Conservation (phyloP, 35 echinoderm and acorn worm genomes). For the Hemicentrotus pulcherrimus region DNA sequence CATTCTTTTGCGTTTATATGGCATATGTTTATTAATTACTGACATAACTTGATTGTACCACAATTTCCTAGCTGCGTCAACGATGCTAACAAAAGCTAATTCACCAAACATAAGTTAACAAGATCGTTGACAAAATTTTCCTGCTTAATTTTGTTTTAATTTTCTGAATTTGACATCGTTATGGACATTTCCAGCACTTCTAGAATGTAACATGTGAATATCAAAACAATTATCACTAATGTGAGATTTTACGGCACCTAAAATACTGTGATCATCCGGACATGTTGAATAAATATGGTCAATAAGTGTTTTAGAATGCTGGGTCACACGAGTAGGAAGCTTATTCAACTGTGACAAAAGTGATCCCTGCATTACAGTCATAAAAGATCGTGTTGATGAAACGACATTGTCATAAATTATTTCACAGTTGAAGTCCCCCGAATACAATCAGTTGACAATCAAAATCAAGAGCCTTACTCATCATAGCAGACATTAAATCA, state of each 20-base stretch:
- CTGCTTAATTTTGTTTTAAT: not conserved
- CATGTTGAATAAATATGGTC: slow-evolving; percentile 21
- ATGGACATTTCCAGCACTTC: not conserved
- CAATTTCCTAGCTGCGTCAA: not conserved
- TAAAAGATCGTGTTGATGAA: not conserved
- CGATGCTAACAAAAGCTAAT: not conserved
- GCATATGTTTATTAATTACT: slow-evolving; percentile 29
- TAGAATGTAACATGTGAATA: not conserved
- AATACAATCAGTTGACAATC: not conserved
- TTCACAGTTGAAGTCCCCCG: slow-evolving; percentile 22
- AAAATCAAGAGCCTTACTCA: not conserved
- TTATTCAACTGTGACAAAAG: not conserved
- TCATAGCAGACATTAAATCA: not conserved
- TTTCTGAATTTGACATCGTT: not conserved
- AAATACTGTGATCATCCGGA: no score
- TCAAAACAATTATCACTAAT: slow-evolving; percentile 28
- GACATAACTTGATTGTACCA: not conserved
- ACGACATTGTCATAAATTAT: not conserved
- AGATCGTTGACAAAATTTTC: slow-evolving; percentile 28
- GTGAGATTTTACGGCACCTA: not conserved
- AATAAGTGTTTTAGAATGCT: slow-evolving; percentile 28
- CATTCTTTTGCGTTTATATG: not conserved
- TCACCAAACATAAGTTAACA: not conserved
- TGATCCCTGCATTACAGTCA: not conserved
- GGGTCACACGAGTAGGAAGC: slow-evolving; percentile 30